Evolutionary conservation across 2,888 invertebrate genomes (phyloP).

Genomic region (Drosophila ustulata): DNA sequence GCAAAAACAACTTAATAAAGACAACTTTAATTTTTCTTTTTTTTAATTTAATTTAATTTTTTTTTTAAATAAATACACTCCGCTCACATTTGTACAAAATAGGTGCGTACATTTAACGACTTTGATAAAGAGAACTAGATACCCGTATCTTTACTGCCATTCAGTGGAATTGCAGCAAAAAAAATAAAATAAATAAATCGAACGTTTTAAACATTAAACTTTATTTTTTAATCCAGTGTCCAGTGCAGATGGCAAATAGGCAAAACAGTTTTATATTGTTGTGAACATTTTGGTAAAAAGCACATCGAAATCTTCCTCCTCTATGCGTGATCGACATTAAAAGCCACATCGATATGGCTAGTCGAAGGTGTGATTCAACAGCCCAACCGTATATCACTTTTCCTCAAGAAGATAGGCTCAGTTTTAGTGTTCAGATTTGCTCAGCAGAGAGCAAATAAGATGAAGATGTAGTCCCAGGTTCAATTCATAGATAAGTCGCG

Average conservation of each 20-base stretch:
- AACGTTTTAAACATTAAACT: background rate
- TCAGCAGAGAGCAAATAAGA: background rate
- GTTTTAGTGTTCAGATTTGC: too few relatives aligned
- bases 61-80: too few relatives aligned
- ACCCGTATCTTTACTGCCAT: background rate
- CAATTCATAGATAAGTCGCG: background rate
- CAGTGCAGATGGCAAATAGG: background rate
- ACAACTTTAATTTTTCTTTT: too few relatives aligned
- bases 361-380: background rate
- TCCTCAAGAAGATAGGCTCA: background rate
- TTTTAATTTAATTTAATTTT: too few relatives aligned
- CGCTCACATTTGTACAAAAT: background rate
- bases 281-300: background rate
- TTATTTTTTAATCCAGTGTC: background rate
- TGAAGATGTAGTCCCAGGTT: background rate
- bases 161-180: background rate
- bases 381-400: background rate
- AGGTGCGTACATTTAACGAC: background rate
- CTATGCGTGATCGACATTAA: background rate
- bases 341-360: background rate
- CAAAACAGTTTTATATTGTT: background rate
- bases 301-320: background rate
- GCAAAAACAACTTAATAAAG: too few relatives aligned
- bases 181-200: background rate
- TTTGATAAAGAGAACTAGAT: constrained; percentile 1